Conservation (phyloP, 2,797 vertebrate genomes). For the Enteromius radiatus region DNA sequence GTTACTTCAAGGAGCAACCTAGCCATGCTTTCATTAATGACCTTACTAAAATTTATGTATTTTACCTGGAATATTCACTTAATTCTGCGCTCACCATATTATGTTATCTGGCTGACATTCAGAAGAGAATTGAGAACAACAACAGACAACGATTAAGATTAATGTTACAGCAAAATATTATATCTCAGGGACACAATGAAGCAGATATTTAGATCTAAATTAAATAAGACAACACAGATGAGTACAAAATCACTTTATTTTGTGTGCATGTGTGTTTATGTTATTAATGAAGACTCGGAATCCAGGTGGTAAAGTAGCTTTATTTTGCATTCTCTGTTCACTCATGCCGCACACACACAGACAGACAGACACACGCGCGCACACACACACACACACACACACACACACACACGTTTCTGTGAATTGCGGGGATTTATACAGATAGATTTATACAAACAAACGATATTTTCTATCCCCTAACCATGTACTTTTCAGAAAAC, state of each 20-base stretch:
- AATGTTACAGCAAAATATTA: not conserved
- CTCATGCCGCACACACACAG: not conserved
- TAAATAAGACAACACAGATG: conserved; percentile 37
- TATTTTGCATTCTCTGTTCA: conserved; percentile 61
- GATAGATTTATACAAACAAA: not conserved
- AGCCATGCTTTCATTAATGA: not conserved
- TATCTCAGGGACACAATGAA: not conserved
- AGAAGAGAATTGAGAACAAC: not conserved
- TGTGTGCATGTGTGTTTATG: conserved; percentile 15
- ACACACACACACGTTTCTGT: not conserved
- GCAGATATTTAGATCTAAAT: not conserved
- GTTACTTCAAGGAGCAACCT: not conserved
- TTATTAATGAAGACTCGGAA: conserved; percentile 58
- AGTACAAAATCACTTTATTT: conserved; percentile 41
- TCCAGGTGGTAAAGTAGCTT: conserved; percentile 54
- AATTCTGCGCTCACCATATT: not conserved
- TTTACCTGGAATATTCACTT: not conserved
- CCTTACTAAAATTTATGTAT: not conserved
- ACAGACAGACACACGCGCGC: not conserved
- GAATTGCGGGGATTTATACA: not conserved
- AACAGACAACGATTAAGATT: not conserved
- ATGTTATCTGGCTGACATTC: not conserved
- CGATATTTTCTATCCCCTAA: too few species aligned
- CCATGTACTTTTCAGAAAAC: too few species aligned
- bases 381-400: not conserved